These are phyloP conservation scores for Stenurella melanura DNA, from an alignment of 2,888 invertebrate species.

Conservation along the genomic window DNA sequence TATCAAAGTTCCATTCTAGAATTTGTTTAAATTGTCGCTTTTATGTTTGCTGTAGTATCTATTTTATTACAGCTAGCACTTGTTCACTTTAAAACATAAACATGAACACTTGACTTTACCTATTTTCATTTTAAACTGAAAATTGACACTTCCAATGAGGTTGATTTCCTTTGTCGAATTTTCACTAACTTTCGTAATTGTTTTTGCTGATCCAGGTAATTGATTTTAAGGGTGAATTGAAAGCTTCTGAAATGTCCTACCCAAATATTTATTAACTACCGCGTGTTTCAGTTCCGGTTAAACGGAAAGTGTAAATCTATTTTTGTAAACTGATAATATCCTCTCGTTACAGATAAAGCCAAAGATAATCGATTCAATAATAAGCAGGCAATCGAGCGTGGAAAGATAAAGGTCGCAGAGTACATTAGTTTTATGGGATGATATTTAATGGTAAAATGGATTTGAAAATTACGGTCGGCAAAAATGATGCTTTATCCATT, in stretches of 20 bases:
- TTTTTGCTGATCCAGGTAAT: conserved; percentile 11
- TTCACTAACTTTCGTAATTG: neutral
- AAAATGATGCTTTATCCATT: conserved; percentile 15
- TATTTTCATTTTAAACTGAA: neutral
- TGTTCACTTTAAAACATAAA: neutral
- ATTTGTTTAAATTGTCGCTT: too few relatives aligned
- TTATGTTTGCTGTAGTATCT: too few relatives aligned
- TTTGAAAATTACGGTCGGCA: conserved; percentile 22
- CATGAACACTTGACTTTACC: neutral
- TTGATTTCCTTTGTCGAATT: neutral
- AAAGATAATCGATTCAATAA: conserved; percentile 40
- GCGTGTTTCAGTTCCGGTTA: conserved; percentile 24
- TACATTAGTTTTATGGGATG: conserved; percentile 35
- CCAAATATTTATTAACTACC: conserved; percentile 26
- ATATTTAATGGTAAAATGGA: conserved; percentile 27
- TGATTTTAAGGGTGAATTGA: conserved; percentile 10
- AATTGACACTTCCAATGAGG: neutral
- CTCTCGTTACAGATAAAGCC: conserved; percentile 30
- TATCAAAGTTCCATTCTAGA: too few relatives aligned
- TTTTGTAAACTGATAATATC: conserved; percentile 38
- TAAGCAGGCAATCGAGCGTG: conserved; percentile 37
- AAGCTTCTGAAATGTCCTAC: conserved; percentile 16
- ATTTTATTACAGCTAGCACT: too few relatives aligned
- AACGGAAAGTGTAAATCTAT: conserved; percentile 31
- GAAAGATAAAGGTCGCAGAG: conserved; percentile 24